These are phyloP conservation scores for Meiosimyza decipiens DNA, from an alignment of 2,888 invertebrate genomes.

Conservation along the genomic window DNA sequence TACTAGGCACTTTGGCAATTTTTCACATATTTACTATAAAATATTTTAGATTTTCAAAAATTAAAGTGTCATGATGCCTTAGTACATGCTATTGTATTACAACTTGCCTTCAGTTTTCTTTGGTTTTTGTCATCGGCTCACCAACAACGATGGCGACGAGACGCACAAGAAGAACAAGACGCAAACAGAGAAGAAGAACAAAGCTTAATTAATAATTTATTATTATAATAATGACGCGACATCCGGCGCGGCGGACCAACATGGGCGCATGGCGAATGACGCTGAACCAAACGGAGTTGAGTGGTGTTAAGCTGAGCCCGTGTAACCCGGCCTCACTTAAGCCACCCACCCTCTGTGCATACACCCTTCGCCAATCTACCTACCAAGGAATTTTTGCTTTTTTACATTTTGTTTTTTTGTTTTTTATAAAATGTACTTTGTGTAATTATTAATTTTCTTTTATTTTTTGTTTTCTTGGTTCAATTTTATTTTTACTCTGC, in stretches of 20 bases:
- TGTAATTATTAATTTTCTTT: constrained; percentile 58
- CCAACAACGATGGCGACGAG: background rate
- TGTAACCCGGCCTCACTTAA: background rate
- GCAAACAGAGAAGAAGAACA: constrained; percentile 17
- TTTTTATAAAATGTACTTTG: constrained; percentile 46
- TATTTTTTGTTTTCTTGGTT: constrained; percentile 41
- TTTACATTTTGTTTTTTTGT: constrained; percentile 13
- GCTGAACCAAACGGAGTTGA: background rate
- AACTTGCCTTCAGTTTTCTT: no score
- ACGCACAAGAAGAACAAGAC: background rate
- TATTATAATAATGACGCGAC: constrained; percentile 39
- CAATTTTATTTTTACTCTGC: constrained; percentile 44
- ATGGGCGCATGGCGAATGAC: background rate
- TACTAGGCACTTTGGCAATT: background rate
- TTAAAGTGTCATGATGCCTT: no score
- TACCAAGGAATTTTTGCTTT: background rate
- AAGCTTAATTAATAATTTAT: constrained; percentile 38
- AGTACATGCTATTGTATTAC: background rate
- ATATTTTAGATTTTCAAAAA: no score
- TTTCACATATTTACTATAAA: no score
- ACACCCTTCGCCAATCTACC: background rate
- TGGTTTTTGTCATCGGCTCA: background rate
- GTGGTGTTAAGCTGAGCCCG: background rate
- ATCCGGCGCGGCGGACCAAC: constrained; percentile 29
- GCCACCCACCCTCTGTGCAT: background rate